These are phyloP conservation scores for Amorpha juglandis DNA, from an alignment of 2,888 invertebrate genomes.

Conservation along the genomic window DNA sequence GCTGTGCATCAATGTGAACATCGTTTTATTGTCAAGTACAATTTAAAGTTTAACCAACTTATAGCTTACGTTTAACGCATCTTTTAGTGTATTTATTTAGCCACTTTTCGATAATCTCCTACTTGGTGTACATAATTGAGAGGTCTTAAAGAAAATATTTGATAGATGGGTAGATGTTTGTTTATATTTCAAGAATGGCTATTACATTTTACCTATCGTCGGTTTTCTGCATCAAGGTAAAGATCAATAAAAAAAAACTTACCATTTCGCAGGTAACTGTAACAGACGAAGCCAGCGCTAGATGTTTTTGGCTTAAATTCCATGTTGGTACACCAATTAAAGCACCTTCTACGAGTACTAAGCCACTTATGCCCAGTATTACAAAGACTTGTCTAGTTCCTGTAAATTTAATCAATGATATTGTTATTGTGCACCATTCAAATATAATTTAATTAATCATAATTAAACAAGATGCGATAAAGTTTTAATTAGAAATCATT, in stretches of 20 bases:
- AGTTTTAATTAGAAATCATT: slow-evolving; percentile 47
- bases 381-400: slow-evolving; percentile 54
- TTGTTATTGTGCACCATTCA: neutral
- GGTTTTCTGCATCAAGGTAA: no score
- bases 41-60: no score
- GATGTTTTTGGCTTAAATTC: slow-evolving; percentile 61
- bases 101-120: no score
- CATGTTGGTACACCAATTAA: slow-evolving; percentile 61
- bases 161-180: no score
- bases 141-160: no score
- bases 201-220: no score
- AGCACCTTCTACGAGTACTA: slow-evolving; percentile 48
- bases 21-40: neutral
- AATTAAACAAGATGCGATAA: slow-evolving; percentile 38
- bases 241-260: slow-evolving; percentile 31
- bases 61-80: no score
- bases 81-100: no score
- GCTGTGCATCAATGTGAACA: slow-evolving; percentile 28
- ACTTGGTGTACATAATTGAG: no score
- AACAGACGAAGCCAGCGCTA: slow-evolving; percentile 68
- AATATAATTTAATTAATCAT: slow-evolving; percentile 34
- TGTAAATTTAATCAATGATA: slow-evolving; percentile 41
- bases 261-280: slow-evolving; percentile 77
- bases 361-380: slow-evolving; percentile 50
- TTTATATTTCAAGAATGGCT: no score